phyloP scores from a whole-genome alignment of 2,113 vertebrate species.

The Cepphus grylle region DNA sequence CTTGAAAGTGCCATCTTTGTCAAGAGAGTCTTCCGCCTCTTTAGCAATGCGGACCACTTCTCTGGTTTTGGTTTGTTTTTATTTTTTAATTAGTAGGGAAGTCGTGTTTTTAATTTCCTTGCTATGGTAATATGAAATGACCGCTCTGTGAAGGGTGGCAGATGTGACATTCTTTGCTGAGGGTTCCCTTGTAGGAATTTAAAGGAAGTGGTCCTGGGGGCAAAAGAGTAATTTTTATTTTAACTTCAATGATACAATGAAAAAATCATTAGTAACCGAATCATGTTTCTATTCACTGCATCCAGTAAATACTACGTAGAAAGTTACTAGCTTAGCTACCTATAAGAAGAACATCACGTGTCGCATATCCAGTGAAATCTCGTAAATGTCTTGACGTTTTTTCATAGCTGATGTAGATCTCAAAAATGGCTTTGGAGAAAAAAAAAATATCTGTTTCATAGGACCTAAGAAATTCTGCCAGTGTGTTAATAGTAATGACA shows the following conservation, averaged over 20 bases:
- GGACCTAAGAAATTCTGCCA: neutral
- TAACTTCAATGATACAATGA: neutral
- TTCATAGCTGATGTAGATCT: neutral
- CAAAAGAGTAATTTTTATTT: neutral
- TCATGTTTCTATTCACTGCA: neutral
- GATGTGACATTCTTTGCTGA: neutral
- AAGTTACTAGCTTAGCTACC: neutral
- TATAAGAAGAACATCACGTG: neutral
- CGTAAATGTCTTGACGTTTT: neutral
- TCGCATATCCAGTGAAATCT: neutral
- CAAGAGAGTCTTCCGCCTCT: neutral
- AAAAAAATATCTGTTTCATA: neutral
- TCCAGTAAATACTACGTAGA: neutral
- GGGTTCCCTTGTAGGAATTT: neutral
- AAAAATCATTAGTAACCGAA: neutral
- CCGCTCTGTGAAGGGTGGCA: neutral
- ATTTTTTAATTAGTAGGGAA: neutral
- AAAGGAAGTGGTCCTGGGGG: neutral
- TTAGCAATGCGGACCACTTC: neutral
- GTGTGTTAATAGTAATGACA: neutral
- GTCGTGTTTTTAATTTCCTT: neutral
- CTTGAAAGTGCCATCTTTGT: neutral
- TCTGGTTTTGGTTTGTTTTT: neutral
- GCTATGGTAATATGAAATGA: neutral
- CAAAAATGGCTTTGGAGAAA: neutral